A percentile compares a stretch with the other conserved stretches of the same genome.
Evolutionary conservation across 2,113 vertebrate species (phyloP).

Genomic region (Gasterosteus nipponicus): DNA sequence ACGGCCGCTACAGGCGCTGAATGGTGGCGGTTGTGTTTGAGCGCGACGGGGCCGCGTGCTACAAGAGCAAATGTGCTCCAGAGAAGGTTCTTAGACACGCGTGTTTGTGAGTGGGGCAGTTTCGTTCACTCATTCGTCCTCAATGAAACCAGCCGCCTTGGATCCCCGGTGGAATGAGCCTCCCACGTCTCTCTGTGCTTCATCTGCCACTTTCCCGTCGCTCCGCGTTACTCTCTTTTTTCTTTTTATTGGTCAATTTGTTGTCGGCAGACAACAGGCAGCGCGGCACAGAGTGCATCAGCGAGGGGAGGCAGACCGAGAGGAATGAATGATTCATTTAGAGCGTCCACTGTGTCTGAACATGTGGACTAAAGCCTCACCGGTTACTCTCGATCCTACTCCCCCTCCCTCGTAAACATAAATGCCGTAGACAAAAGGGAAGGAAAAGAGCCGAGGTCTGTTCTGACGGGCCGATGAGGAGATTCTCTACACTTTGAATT

Average conservation of each 20-base stretch:
- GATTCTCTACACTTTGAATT: background rate
- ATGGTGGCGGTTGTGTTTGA: conserved; percentile 50
- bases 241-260: conserved; percentile 18
- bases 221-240: conserved; percentile 14
- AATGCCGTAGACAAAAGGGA: background rate
- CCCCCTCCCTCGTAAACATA: background rate
- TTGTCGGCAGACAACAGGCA: conserved; percentile 51
- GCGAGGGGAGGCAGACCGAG: conserved; percentile 57
- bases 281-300: conserved; percentile 55
- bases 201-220: conserved; percentile 6
- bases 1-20: conserved; percentile 50
- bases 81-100: too few species aligned
- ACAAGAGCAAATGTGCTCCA: too few species aligned
- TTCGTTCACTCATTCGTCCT: too few species aligned
- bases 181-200: conserved; percentile 2
- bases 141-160: conserved; percentile 5
- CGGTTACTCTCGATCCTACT: background rate
- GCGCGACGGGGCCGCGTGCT: background rate
- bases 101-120: too few species aligned
- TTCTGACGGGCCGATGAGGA: background rate
- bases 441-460: background rate
- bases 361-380: conserved; percentile 7
- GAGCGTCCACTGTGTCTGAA: conserved; percentile 51
- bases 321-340: conserved; percentile 74
- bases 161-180: conserved; percentile 10